Conservation (phyloP, 2,113 vertebrate species). For the Mandrillus leucophaeus region DNA sequence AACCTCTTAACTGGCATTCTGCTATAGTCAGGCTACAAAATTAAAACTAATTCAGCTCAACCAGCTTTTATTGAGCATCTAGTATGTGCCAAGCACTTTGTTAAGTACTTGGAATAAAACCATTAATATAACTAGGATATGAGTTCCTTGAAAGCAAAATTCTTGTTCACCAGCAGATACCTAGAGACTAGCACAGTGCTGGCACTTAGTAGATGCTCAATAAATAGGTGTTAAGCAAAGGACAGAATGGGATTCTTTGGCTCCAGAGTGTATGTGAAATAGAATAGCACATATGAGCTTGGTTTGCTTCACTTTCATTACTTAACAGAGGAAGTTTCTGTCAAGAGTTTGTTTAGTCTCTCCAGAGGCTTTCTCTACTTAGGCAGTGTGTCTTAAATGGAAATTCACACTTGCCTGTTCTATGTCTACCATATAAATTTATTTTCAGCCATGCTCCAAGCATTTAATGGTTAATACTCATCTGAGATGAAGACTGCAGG, state of each 20-base stretch:
- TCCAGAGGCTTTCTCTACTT: slow-evolving; percentile 26
- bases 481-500: neutral
- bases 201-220: neutral
- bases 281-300: neutral
- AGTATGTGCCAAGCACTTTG: neutral
- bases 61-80: neutral
- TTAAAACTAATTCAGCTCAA: slow-evolving; percentile 18
- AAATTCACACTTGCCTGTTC: neutral
- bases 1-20: neutral
- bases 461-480: neutral
- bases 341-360: neutral
- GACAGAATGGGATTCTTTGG: neutral
- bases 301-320: neutral
- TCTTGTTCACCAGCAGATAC: neutral
- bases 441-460: neutral
- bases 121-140: neutral
- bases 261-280: neutral
- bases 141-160: neutral
- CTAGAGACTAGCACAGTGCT: neutral
- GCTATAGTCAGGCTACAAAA: neutral
- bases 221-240: neutral
- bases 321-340: neutral
- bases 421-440: neutral
- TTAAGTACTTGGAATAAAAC: neutral
- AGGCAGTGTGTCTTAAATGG: neutral